Conservation (phyloP, 2,797 vertebrate species). For the Intellagama lesueurii region DNA sequence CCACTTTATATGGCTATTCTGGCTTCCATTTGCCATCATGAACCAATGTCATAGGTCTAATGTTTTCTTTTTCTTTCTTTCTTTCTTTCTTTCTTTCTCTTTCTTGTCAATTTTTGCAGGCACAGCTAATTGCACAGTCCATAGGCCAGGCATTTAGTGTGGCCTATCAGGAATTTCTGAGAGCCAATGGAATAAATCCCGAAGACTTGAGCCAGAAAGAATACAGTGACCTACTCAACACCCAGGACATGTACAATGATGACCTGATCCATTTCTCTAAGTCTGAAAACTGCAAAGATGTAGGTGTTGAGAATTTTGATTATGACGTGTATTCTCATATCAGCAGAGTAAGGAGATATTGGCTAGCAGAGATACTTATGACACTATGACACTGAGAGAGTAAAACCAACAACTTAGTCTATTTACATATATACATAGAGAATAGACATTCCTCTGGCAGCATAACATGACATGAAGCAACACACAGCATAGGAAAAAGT, state of each 20-base stretch:
- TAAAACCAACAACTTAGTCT: no score
- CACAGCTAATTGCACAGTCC: conserved; percentile 94
- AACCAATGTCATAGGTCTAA: conserved; percentile 2
- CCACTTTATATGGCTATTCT: neutral
- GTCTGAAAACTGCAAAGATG: conserved; percentile 98
- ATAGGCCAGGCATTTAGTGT: conserved; percentile 97
- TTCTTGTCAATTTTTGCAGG: conserved; percentile 75
- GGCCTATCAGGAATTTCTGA: conserved; percentile 95
- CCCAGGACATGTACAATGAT: conserved; percentile 97
- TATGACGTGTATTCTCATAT: no score
- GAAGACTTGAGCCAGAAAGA: conserved; percentile 97
- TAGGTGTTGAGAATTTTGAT: conserved; percentile 68
- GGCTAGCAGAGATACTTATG: no score
- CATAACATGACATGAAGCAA: no score
- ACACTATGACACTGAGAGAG: no score
- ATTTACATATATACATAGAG: no score
- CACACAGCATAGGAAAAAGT: no score
- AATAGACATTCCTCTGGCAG: no score
- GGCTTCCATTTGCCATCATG: neutral
- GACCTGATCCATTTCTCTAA: conserved; percentile 98
- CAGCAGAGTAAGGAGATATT: no score
- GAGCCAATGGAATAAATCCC: conserved; percentile 95
- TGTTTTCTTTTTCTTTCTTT: neutral
- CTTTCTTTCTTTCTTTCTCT: neutral
- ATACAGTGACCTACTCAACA: conserved; percentile 94